Evolutionary conservation across 2,113 vertebrate genomes (phyloP), one percentile per base, ranked within the genome.

Genomic region (Fulica atra): DNA sequence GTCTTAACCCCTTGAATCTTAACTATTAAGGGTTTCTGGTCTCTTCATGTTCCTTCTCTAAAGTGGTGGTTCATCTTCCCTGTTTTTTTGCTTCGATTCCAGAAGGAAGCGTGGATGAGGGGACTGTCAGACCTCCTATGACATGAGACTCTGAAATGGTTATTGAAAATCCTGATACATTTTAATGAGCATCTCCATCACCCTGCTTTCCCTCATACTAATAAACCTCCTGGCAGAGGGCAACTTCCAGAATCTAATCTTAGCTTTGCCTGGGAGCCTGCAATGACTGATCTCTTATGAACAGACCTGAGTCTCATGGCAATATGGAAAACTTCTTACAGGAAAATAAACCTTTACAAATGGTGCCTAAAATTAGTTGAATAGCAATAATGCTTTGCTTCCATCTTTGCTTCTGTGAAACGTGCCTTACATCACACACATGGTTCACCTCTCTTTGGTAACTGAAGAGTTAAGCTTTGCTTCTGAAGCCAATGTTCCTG

Each of bases 151-250:
- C 5, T 53, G 76, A 80, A 92, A 70, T 44, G 23, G 46, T 86
- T 95, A 48, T 80, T 95, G 95, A 81, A 86, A 81, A 81, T 46
- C 35, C 57, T 91, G 92, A 81, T 87, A 13, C 48, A 50, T 86
- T 88, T 88, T 86, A 95, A 95, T 88, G 77, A 93, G 61, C 46
- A 10, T 79, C 48, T 81, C 66, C 73, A 59, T 57, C 69, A 87
- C 1, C 1, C 74, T 53, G 76, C 68, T 93, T 48, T 61, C 33
- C 53, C 28, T 86, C 44, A 4, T 17, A 36, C 76, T 91, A 89
- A 94, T 96, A 91, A 94, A 57, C 25, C 31, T 61, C 16, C 70
- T 66, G 69, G n/a, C 82, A 68, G 59, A 91, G 31, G 20, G 64
- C 42, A 83, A 68, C 88, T 91, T 50, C 63, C 35, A 48, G 72